These are phyloP conservation scores for Drosophila kuntzei DNA, from an alignment of 2,888 invertebrate genomes.

Conservation along the genomic window DNA sequence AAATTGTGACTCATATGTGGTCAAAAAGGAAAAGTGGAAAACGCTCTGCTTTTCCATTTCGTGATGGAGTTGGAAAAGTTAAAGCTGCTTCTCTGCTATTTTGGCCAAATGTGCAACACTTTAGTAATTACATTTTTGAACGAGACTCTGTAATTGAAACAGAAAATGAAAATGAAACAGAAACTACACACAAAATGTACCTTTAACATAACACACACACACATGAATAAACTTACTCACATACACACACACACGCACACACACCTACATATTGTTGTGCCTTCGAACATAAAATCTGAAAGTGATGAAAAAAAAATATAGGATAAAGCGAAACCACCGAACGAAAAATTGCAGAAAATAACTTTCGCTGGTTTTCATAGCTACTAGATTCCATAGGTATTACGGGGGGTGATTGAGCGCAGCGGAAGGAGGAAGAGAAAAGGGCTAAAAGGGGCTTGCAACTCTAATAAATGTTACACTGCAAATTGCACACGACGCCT, in stretches of 20 bases:
- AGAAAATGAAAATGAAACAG: conserved; percentile 21
- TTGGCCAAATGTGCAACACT: conserved; percentile 33
- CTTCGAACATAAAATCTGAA: conserved; percentile 31
- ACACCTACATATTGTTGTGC: conserved; percentile 32
- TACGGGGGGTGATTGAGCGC: conserved; percentile 1
- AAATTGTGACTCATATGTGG: conserved; percentile 5
- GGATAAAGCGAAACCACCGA: conserved; percentile 13
- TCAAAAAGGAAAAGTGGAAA: background rate
- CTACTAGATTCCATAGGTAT: conserved; percentile 11
- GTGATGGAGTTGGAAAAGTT: conserved; percentile 46
- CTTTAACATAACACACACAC: conserved; percentile 24
- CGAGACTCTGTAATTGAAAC: conserved; percentile 41
- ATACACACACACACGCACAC: conserved; percentile 7
- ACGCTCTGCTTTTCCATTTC: conserved; percentile 8
- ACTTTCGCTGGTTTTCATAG: conserved; percentile 49
- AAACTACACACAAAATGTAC: conserved; percentile 23
- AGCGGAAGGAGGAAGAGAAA: background rate
- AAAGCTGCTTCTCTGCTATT: background rate
- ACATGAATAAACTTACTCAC: background rate
- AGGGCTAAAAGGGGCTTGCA: background rate
- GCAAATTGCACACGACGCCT: conserved; percentile 62
- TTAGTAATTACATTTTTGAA: conserved; percentile 52
- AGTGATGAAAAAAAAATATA: conserved; percentile 22
- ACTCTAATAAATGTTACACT: conserved; percentile 60
- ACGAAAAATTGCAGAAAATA: conserved; percentile 48